Conservation (phyloP, 2,888 invertebrate species). For the Drosophila borborema region DNA sequence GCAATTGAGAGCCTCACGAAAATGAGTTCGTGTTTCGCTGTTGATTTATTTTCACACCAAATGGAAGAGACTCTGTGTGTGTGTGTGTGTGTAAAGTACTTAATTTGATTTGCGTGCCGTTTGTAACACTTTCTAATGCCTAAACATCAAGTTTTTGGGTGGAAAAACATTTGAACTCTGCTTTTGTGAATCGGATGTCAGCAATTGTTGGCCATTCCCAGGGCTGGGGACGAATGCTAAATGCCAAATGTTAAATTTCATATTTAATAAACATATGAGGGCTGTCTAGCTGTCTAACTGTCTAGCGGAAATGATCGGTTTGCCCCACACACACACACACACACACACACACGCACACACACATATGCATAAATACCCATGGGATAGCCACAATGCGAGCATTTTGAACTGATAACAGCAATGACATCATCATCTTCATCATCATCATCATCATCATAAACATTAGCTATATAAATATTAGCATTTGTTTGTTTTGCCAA, state of each 20-base stretch:
- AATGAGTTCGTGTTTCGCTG: conserved; percentile 35
- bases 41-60: conserved; percentile 36
- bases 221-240: conserved; percentile 9
- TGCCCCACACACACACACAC: conserved; percentile 5
- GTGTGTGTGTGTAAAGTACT: conserved; percentile 15
- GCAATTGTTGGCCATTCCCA: conserved; percentile 37
- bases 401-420: conserved; percentile 41
- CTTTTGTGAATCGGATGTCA: conserved; percentile 51
- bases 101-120: conserved; percentile 56
- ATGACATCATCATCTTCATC: conserved; percentile 56
- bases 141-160: conserved; percentile 42
- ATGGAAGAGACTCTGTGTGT: conserved; percentile 3
- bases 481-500: conserved; percentile 41
- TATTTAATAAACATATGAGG: conserved; percentile 32
- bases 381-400: neutral
- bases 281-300: conserved; percentile 23
- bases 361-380: neutral
- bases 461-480: conserved; percentile 10
- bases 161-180: conserved; percentile 24
- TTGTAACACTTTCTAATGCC: conserved; percentile 72
- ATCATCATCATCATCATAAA: conserved; percentile 9
- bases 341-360: neutral
- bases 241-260: conserved; percentile 42
- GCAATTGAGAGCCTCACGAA: conserved; percentile 37
- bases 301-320: conserved; percentile 57